A percentile compares a stretch with the other conserved stretches of the same genome.
Evolutionary conservation across 2,888 invertebrate species (phyloP).

Genomic region (Schrankia costaestrigalis): DNA sequence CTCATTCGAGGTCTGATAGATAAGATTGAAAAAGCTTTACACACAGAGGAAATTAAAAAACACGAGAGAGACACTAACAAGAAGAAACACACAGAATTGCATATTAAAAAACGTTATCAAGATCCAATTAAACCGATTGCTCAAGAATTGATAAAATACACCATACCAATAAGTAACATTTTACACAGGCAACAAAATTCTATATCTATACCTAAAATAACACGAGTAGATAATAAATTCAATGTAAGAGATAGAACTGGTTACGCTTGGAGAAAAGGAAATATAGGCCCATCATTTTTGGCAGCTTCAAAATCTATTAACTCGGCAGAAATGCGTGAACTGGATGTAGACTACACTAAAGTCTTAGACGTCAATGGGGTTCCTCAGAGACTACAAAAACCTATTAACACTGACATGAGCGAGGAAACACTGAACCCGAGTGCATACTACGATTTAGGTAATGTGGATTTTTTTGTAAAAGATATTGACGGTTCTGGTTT

Average conservation of each 20-base stretch:
- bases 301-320: constrained; percentile 50
- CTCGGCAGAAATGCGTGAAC: constrained; percentile 56
- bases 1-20: constrained; percentile 55
- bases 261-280: constrained; percentile 39
- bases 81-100: constrained; percentile 34
- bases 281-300: constrained; percentile 46
- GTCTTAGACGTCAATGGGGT: constrained; percentile 43
- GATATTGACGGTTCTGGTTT: constrained; percentile 64
- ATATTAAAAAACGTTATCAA: constrained; percentile 57
- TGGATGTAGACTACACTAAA: constrained; percentile 52
- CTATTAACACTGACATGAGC: constrained; percentile 44
- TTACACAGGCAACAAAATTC: constrained; percentile 49
- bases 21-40: constrained; percentile 66
- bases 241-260: constrained; percentile 36
- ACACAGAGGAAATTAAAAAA: constrained; percentile 33
- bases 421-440: constrained; percentile 30
- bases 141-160: too few species aligned
- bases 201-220: constrained; percentile 51
- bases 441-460: constrained; percentile 41
- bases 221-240: constrained; percentile 26
- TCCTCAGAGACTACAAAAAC: constrained; percentile 58
- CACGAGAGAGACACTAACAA: too few species aligned
- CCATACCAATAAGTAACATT: constrained; percentile 29
- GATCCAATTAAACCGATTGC: constrained; percentile 51
- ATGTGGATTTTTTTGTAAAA: constrained; percentile 56